Evolutionary conservation across 1,140 invertebrate species (phyloP).

Genomic region (Limonius californicus): DNA sequence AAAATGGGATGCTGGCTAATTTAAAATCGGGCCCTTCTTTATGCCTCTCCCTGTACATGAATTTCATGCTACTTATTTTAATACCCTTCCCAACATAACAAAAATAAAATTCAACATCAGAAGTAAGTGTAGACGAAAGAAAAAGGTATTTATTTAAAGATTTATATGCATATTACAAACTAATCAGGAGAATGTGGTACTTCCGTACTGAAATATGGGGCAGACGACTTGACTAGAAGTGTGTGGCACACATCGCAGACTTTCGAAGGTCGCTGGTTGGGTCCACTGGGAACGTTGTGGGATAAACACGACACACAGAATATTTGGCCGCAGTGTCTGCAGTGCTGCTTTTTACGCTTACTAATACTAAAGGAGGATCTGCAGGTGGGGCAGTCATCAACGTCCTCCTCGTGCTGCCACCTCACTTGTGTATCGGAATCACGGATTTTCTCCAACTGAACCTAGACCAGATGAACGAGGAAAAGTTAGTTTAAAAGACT

Average conservation of each 20-base stretch:
- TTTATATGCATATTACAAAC: too few relatives aligned
- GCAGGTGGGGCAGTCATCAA: slow-evolving; percentile 84
- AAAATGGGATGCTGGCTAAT: too few relatives aligned
- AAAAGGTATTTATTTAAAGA: too few relatives aligned
- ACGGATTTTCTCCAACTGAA: slow-evolving; percentile 91
- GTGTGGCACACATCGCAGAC: slow-evolving; percentile 98
- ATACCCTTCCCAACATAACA: too few relatives aligned
- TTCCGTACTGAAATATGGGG: slow-evolving; percentile 92
- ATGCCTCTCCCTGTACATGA: too few relatives aligned
- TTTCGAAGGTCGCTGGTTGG: slow-evolving; percentile 75
- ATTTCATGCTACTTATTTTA: too few relatives aligned
- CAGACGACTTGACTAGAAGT: slow-evolving; percentile 86
- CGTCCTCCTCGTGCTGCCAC: slow-evolving; percentile 97
- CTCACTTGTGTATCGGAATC: slow-evolving; percentile 88
- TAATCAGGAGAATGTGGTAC: slow-evolving; percentile 68
- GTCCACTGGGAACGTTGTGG: slow-evolving; percentile 80
- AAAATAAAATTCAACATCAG: too few relatives aligned
- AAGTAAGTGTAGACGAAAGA: too few relatives aligned
- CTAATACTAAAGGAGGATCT: slow-evolving; percentile 58
- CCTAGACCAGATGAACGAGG: slow-evolving; percentile 46
- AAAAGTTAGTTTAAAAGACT: not conserved
- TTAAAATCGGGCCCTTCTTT: too few relatives aligned
- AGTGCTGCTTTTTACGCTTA: slow-evolving; percentile 68
- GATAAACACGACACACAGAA: slow-evolving; percentile 85
- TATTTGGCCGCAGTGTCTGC: slow-evolving; percentile 92